phyloP scores from a whole-genome alignment of 2,113 vertebrate species.

The Microtus montanus region DNA sequence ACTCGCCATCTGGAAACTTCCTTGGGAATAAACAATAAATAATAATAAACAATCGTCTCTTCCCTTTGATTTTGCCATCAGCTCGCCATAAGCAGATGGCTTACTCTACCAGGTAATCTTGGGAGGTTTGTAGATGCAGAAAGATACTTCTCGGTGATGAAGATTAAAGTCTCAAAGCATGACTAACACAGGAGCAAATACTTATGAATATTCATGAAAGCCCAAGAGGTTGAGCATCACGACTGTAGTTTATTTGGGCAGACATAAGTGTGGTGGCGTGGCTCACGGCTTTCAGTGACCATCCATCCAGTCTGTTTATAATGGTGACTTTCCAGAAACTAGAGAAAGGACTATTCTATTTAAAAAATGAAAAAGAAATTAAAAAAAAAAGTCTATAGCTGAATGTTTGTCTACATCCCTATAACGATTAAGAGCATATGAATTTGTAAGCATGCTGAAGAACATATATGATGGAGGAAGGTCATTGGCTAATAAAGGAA shows the following conservation, averaged over 20 bases:
- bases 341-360: background rate
- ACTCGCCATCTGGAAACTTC: slow-evolving; percentile 38
- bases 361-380: background rate
- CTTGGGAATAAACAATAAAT: background rate
- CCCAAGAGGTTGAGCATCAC: background rate
- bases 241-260: background rate
- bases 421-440: background rate
- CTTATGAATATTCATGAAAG: background rate
- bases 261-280: background rate
- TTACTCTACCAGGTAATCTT: slow-evolving; percentile 16
- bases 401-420: background rate
- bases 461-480: too few species aligned
- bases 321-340: slow-evolving; percentile 4
- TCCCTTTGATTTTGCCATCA: slow-evolving; percentile 7
- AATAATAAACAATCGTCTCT: background rate
- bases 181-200: background rate
- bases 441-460: background rate
- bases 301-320: background rate
- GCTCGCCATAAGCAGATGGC: background rate
- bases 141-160: background rate
- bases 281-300: background rate
- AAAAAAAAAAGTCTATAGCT: background rate
- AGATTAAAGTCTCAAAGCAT: slow-evolving; percentile 17
- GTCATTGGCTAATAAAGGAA: too few species aligned
- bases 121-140: background rate